Percentiles rank a stretch among this genome's conserved stretches.
Conservation (phyloP, 1,140 invertebrate species). For the Stegodyphus dumicola region DNA sequence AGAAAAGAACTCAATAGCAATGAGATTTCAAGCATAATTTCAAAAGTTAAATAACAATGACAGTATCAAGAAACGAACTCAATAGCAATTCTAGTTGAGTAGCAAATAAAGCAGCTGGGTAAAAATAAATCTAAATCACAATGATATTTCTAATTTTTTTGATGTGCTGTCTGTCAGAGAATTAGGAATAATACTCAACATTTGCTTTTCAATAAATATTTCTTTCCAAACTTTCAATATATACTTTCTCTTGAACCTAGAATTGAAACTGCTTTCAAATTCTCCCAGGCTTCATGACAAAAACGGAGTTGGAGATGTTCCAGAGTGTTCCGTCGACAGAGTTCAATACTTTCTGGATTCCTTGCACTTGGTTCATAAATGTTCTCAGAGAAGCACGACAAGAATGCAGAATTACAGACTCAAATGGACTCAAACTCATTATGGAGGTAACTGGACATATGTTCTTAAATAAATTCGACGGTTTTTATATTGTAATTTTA, state of each 20-base stretch:
- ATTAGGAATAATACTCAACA: too few relatives aligned
- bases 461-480: background rate
- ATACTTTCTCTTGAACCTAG: background rate
- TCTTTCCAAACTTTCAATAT: slow-evolving; percentile 21
- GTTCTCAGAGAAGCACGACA: slow-evolving; percentile 73
- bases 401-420: slow-evolving; percentile 72
- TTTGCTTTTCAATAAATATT: background rate
- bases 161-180: too few relatives aligned
- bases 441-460: slow-evolving; percentile 72
- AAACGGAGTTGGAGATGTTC: slow-evolving; percentile 74
- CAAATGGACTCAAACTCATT: slow-evolving; percentile 75
- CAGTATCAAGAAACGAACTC: too few relatives aligned
- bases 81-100: too few relatives aligned
- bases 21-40: too few relatives aligned
- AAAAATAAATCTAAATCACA: too few relatives aligned
- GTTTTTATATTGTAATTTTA: background rate
- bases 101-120: too few relatives aligned
- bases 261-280: background rate
- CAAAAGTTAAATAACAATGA: too few relatives aligned
- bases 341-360: slow-evolving; percentile 79
- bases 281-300: slow-evolving; percentile 74
- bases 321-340: slow-evolving; percentile 74
- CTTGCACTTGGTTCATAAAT: slow-evolving; percentile 77
- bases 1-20: too few relatives aligned
- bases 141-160: too few relatives aligned